Percentiles rank a stretch among this genome's conserved stretches.
Conservation (phyloP, 2,113 vertebrate species). For the Nestor notabilis region DNA sequence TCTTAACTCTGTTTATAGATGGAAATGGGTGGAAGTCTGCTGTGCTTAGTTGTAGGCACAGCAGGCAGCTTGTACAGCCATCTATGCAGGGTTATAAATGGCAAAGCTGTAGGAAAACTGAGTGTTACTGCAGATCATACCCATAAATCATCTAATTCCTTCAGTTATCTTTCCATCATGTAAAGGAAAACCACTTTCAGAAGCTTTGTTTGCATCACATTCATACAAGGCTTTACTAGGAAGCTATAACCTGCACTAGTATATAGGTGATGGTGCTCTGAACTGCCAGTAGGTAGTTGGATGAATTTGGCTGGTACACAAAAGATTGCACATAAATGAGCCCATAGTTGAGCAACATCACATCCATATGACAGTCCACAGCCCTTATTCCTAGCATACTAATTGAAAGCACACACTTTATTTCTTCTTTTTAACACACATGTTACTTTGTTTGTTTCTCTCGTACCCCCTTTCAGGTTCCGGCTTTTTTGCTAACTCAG, state of each 20-base stretch:
- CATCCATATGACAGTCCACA: not conserved
- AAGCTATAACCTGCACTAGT: not conserved
- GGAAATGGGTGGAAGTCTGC: not conserved
- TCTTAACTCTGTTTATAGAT: not conserved
- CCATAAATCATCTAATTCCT: not conserved
- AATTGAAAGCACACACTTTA: not conserved
- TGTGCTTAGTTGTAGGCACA: not conserved
- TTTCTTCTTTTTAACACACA: not conserved
- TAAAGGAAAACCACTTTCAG: not conserved
- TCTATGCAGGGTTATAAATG: not conserved
- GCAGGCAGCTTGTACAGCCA: not conserved
- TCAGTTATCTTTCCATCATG: not conserved
- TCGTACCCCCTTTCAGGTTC: not conserved
- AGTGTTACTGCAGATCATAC: not conserved
- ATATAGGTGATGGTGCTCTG: not conserved
- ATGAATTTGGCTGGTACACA: not conserved
- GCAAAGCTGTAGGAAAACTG: not conserved
- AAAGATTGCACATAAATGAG: not conserved
- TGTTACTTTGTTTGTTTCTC: not conserved
- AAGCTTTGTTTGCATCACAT: not conserved
- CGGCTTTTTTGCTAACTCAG: not conserved
- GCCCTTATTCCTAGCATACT: not conserved
- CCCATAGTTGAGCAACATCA: not conserved
- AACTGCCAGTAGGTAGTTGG: not conserved
- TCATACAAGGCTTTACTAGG: not conserved